Percentiles rank a stretch among this genome's conserved stretches.
phyloP scores from a whole-genome alignment of 2,797 vertebrate species.

The Acropternis orthonyx region DNA sequence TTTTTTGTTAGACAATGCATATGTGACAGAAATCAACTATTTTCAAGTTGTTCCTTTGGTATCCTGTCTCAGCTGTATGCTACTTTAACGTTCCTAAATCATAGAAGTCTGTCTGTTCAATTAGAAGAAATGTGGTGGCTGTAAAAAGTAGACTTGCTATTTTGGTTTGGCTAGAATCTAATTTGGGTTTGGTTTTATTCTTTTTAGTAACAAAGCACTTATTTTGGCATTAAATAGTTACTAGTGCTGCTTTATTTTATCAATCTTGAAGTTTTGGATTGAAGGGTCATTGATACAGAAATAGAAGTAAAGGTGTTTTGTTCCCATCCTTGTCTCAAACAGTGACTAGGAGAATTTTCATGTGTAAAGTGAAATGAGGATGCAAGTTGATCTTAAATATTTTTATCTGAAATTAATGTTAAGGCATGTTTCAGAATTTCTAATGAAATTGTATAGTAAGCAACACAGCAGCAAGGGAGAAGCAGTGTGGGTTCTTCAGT shows the following conservation, averaged over 20 bases:
- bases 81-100: neutral
- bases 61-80: neutral
- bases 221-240: neutral
- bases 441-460: rapidly evolving
- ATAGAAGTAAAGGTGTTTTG: neutral
- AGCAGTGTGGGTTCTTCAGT: neutral
- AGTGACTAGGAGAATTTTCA: neutral
- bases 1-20: neutral
- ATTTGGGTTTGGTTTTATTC: neutral
- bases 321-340: neutral
- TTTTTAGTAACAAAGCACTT: neutral
- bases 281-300: neutral
- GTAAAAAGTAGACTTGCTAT: neutral
- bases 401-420: neutral
- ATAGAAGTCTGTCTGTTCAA: neutral
- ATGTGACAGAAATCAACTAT: rapidly evolving
- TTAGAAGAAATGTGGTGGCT: neutral
- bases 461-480: neutral
- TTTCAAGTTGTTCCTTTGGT: neutral
- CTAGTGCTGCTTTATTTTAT: neutral
- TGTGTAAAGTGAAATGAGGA: neutral
- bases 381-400: neutral
- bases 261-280: neutral
- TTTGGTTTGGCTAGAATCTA: neutral
- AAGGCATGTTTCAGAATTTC: neutral